phyloP scores from a whole-genome alignment of 2,113 vertebrate species.

The Archocentrus centrarchus region DNA sequence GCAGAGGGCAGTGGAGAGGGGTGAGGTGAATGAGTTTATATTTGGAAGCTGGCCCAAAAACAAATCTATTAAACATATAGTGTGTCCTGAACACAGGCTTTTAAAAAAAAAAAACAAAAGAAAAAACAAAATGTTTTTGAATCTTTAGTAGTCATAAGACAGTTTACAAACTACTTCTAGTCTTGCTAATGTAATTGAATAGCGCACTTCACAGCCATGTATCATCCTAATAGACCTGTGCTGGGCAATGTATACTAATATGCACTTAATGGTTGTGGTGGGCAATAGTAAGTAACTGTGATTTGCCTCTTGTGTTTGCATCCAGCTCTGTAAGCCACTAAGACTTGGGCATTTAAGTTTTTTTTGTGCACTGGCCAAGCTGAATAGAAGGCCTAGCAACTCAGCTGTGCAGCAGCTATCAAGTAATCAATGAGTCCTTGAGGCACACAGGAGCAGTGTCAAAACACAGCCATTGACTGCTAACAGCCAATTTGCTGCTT shows the following conservation, averaged over 20 bases:
- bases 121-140: background rate
- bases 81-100: background rate
- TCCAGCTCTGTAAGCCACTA: constrained; percentile 15
- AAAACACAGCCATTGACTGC: constrained; percentile 74
- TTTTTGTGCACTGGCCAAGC: constrained; percentile 59
- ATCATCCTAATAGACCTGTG: constrained; percentile 10
- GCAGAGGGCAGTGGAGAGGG: constrained; percentile 57
- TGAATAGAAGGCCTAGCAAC: constrained; percentile 69
- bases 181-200: background rate
- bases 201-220: constrained; percentile 2
- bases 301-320: constrained; percentile 16
- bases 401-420: constrained; percentile 65
- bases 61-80: constrained; percentile 43
- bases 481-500: constrained; percentile 72
- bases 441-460: constrained; percentile 71
- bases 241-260: background rate
- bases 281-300: constrained; percentile 1
- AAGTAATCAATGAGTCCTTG: constrained; percentile 77
- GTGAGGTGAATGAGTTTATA: constrained; percentile 60
- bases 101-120: too few relatives aligned
- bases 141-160: constrained; percentile 6
- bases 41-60: constrained; percentile 65
- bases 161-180: constrained; percentile 18
- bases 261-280: background rate
- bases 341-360: constrained; percentile 27